A percentile compares a stretch with the other conserved stretches of the same genome.
Conservation (phyloP, 2,888 invertebrate genomes). For the Tipula confusa region DNA sequence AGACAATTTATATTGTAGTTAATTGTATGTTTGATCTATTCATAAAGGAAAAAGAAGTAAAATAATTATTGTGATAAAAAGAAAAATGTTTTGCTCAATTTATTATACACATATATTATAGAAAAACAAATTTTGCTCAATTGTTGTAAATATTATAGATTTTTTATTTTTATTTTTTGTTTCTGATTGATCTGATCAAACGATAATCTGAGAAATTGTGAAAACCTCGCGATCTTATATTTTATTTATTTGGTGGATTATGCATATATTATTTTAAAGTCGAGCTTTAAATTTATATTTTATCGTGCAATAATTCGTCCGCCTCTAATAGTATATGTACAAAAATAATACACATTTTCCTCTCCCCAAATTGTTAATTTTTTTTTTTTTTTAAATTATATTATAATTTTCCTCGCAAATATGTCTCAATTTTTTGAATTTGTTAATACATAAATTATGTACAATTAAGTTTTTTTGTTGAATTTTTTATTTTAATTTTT, state of each 20-base stretch:
- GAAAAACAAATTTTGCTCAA: constrained; percentile 14
- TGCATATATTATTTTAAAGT: neutral
- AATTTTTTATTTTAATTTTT: constrained; percentile 25
- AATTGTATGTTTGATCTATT: neutral
- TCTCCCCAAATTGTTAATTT: neutral
- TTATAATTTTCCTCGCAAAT: constrained; percentile 5
- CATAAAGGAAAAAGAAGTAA: neutral
- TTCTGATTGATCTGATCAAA: neutral
- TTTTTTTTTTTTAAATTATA: no score
- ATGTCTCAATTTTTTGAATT: neutral
- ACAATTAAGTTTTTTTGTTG: constrained; percentile 4
- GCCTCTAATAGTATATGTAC: neutral
- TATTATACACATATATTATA: neutral
- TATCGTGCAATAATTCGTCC: neutral
- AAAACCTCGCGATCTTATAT: neutral
- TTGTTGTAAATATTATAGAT: neutral
- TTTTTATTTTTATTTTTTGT: neutral
- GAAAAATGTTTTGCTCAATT: constrained; percentile 15
- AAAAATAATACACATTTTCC: neutral
- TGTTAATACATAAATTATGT: no score
- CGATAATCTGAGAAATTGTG: neutral
- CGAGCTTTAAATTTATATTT: neutral
- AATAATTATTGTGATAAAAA: constrained; percentile 5
- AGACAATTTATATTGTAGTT: neutral
- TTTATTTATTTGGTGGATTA: neutral